Evolutionary conservation across 2,113 vertebrate species (phyloP), one percentile per base, ranked within the genome.

Genomic region (Callaeas wilsoni): DNA sequence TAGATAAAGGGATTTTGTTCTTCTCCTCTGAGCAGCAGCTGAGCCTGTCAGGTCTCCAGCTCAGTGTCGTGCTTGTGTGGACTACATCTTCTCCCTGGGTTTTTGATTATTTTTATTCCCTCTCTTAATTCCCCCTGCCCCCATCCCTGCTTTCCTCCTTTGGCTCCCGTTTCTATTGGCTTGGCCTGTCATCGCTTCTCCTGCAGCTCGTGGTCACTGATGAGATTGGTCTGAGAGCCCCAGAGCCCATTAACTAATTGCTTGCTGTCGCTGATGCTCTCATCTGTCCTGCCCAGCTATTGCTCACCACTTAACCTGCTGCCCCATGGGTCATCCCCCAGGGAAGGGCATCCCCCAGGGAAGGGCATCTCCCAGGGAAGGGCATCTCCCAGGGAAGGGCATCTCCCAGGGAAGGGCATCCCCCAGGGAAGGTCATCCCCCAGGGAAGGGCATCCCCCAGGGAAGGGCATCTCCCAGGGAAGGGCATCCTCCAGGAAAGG

Each of bases 231-330:
- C 73, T 80, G 73, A 89, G 90, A 41, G 87, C 89, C 79, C 77
- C 21, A 12, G 52, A 94, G 74, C 92, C 95, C 94, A 95, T 97
- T 97, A 97, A 94, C 96, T 97, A 94, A 97, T 96, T 92, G 91
- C 90, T 68, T 70, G 59, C 93, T 97, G 84, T 92, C 49, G 41
- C 76, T 93, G 73, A 8, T 2, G 32, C 93, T 93, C n/a, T 80
- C 70, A 25, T 91, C 67, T 12, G 5, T 89, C 70, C 85, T 93
- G 65, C 82, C 80, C 65, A 26, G 86, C 73, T 65, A 29, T 22
- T 78, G 82, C 75, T 89, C 81, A 42, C 37, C 89, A 89, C 68
- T 94, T 95, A 93, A 93, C 92, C 93, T 92, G 44, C 69, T n/a
- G 47, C 87, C 77, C 75, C 1, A 0, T 22, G 12, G 3, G 50